Evolutionary conservation across 2,888 invertebrate genomes (phyloP), one percentile per base, ranked within the genome.

Genomic region (Diadegma fenestrale): DNA sequence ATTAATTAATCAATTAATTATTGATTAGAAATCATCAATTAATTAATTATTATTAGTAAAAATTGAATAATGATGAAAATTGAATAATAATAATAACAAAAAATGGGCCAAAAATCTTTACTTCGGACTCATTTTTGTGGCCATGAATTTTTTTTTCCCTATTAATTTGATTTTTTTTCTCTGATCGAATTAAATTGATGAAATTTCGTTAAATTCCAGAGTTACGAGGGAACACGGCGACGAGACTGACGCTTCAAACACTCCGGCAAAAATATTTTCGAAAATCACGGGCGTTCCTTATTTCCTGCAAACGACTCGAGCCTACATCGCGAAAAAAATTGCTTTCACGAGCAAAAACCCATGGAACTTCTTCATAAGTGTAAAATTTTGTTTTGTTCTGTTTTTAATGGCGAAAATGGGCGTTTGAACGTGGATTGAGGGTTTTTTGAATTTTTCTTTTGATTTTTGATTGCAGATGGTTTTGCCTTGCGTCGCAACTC

Each of bases 321-420:
- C 94, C 26, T 89, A 94, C 33, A 82, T 94, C 6, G 75, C 87
- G 2, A 94, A 94, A 87, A 94, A 94, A 89, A 66, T 91, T 0
- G 86, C 90, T 2, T 94, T 93, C 72, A 90, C 92, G 0, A 87
- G 82, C 2, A 92, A 93, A 82, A 94, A 93, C 89, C 87, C 91
- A 54, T 79, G 89, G 43, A 89, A 88, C 5, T 86, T 91, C 41
- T 78, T 92, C n/a, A 78, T 92, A 6, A 93, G 91, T 81, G 92
- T 93, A 88, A 85, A 76, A 26, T 78, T 76, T 33, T 1, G 2
- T 7, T 51, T 33, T 48, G n/a, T n/a, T n/a, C n/a, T n/a, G n/a
- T n/a, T n/a, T n/a, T n/a, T n/a, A n/a, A n/a, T 43, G 45, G 54
- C 0, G 3, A 26, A 3, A n/a, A 58, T 71, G 22, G 17, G n/a